Percentiles rank a stretch among this genome's conserved stretches.
Conservation (phyloP, 1,140 invertebrate genomes). For the Microvelia longipes region DNA sequence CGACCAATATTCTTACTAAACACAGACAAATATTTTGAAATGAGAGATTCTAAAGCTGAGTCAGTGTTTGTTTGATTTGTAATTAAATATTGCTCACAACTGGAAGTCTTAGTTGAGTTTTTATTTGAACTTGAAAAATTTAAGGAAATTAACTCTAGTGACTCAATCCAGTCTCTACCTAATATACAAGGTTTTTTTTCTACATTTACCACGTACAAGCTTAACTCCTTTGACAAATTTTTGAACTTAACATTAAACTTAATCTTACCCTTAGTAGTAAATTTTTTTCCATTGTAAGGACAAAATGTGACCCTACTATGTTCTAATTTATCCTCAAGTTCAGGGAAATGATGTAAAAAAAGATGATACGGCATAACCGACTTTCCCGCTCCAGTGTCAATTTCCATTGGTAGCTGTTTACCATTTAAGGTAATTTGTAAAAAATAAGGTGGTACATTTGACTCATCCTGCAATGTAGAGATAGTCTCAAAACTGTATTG, state of each 20-base stretch:
- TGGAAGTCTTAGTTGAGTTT: neutral
- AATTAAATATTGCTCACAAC: neutral
- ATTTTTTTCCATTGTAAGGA: neutral
- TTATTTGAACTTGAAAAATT: neutral
- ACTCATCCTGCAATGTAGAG: neutral
- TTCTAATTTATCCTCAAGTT: neutral
- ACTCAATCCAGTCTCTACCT: neutral
- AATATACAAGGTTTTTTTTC: neutral
- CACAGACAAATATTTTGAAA: neutral
- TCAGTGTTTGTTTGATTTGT: neutral
- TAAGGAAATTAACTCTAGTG: neutral
- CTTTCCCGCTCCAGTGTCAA: neutral
- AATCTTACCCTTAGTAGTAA: neutral
- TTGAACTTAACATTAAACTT: neutral
- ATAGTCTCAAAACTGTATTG: neutral
- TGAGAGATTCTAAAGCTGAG: neutral
- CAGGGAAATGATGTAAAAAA: neutral
- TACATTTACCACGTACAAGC: neutral
- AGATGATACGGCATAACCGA: neutral
- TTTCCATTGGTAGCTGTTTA: neutral
- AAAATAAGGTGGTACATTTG: neutral
- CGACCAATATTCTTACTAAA: neutral
- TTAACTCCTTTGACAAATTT: neutral
- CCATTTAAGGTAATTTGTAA: neutral
- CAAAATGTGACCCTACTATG: neutral